Percentiles rank a stretch among this genome's conserved stretches.
Evolutionary conservation across 2,113 vertebrate genomes (phyloP).

Genomic region (Solea solea): DNA sequence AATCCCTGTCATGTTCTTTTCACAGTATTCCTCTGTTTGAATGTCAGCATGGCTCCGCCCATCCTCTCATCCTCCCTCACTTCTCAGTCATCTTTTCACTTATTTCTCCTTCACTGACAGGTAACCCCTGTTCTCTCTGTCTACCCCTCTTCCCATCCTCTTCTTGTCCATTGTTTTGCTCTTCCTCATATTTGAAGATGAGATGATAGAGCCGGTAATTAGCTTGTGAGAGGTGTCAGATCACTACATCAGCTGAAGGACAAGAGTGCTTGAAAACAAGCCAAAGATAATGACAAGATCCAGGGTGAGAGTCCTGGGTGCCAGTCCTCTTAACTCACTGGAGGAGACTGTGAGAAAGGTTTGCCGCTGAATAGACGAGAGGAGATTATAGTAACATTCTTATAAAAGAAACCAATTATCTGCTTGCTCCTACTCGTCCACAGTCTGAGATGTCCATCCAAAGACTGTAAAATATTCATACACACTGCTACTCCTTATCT

Average conservation of each 20-base stretch:
- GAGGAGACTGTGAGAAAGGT: background rate
- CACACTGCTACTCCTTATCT: constrained; percentile 20
- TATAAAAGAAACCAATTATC: constrained; percentile 48
- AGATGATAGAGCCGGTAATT: constrained; percentile 56
- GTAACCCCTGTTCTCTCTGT: background rate
- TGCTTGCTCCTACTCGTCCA: constrained; percentile 16
- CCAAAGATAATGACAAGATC: constrained; percentile 60
- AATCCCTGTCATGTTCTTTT: constrained; percentile 36
- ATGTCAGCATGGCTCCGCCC: constrained; percentile 1
- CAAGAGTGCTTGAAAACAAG: constrained; percentile 37
- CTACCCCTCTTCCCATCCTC: constrained; percentile 6
- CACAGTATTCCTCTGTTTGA: constrained; percentile 41
- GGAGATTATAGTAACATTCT: constrained; percentile 19
- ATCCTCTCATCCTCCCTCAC: background rate
- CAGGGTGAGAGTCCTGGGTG: constrained; percentile 18
- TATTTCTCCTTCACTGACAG: constrained; percentile 4
- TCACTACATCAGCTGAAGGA: constrained; percentile 29
- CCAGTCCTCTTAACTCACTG: constrained; percentile 29
- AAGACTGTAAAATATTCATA: background rate
- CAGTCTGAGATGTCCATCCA: constrained; percentile 5
- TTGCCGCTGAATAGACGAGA: background rate
- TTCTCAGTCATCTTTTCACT: constrained; percentile 7
- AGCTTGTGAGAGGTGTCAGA: constrained; percentile 35
- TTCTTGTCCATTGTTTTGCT: constrained; percentile 11
- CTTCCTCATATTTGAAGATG: constrained; percentile 32